phyloP scores from a whole-genome alignment of 2,113 vertebrate species.

The Seriola quinqueradiata region DNA sequence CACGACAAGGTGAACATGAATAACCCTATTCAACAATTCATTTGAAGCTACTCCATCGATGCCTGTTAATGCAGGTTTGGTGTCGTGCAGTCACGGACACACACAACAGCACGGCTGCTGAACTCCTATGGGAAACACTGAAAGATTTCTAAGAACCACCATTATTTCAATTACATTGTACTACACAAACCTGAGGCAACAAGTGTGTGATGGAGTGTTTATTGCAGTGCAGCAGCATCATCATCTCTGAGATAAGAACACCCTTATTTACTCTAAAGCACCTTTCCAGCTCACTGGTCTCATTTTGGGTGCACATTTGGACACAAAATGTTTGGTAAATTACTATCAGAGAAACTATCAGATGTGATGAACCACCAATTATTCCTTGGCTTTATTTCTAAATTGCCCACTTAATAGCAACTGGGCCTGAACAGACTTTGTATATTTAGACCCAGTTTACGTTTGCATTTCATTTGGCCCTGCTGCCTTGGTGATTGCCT shows the following conservation, averaged over 20 bases:
- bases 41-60: not conserved
- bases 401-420: constrained; percentile 50
- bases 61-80: not conserved
- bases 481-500: constrained; percentile 28
- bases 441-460: constrained; percentile 23
- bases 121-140: not conserved
- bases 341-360: constrained; percentile 45
- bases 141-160: not conserved
- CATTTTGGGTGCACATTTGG: constrained; percentile 45
- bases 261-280: constrained; percentile 41
- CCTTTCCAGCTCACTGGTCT: constrained; percentile 52
- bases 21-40: not conserved
- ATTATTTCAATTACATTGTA: constrained; percentile 15
- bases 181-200: constrained; percentile 23
- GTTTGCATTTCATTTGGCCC: constrained; percentile 52
- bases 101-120: not conserved
- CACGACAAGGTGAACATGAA: not conserved
- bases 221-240: constrained; percentile 10
- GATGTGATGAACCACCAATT: constrained; percentile 39
- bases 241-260: constrained; percentile 13
- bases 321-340: constrained; percentile 45
- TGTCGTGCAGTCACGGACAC: not conserved
- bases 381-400: constrained; percentile 38
- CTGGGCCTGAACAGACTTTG: constrained; percentile 25
- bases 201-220: not conserved